These are phyloP conservation scores for Ooceraea biroi DNA, from an alignment of 1,140 invertebrate species.

Conservation along the genomic window DNA sequence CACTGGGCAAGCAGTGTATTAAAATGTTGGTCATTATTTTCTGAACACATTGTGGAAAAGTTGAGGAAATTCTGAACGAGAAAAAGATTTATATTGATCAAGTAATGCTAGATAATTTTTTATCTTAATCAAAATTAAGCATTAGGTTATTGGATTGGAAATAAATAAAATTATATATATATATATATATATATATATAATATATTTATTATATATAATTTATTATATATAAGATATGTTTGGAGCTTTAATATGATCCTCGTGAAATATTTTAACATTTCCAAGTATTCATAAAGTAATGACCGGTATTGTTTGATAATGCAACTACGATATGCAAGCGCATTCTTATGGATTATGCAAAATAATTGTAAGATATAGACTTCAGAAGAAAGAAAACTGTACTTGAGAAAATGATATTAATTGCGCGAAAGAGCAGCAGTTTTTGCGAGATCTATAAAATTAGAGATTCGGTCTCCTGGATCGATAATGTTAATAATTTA, in stretches of 20 bases:
- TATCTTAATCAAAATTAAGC: background rate
- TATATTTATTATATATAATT: too few species aligned
- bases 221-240: too few species aligned
- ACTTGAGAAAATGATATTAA: background rate
- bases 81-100: background rate
- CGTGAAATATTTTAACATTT: background rate
- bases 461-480: slow-evolving; percentile 58
- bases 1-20: background rate
- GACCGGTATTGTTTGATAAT: background rate
- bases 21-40: slow-evolving; percentile 1
- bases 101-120: background rate
- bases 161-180: background rate
- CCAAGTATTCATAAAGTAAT: background rate
- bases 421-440: background rate
- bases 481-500: slow-evolving; percentile 65
- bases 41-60: background rate
- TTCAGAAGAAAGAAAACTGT: background rate
- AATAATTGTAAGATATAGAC: background rate
- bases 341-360: background rate
- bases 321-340: background rate
- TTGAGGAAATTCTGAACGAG: background rate
- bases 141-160: background rate
- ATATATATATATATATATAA: too few species aligned
- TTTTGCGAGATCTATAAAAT: slow-evolving; percentile 61
- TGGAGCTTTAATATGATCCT: background rate